Conservation (phyloP, 2,888 invertebrate genomes). For the Spatulosminthurus flaviceps region DNA sequence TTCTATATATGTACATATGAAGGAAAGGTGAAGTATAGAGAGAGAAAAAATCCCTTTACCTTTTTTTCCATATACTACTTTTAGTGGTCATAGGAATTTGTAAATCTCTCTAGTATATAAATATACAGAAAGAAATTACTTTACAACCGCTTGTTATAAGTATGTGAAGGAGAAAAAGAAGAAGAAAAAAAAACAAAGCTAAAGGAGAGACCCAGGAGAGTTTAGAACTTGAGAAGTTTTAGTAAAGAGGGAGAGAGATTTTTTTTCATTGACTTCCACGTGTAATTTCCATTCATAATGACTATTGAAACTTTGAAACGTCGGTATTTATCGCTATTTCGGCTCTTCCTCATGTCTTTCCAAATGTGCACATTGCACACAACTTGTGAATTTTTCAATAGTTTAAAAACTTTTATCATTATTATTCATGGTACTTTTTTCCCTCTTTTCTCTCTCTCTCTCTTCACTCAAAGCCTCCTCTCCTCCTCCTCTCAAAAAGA, state of each 20-base stretch:
- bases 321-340: constrained; percentile 23
- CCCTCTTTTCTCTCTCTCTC: neutral
- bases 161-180: too few relatives aligned
- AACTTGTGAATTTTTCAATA: constrained; percentile 29
- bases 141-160: neutral
- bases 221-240: constrained; percentile 13
- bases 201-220: neutral
- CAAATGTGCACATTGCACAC: constrained; percentile 22
- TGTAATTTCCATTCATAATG: constrained; percentile 36
- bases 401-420: constrained; percentile 32
- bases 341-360: constrained; percentile 11
- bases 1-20: neutral
- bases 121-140: neutral
- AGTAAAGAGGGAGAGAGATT: constrained; percentile 10
- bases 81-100: too few relatives aligned
- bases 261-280: constrained; percentile 27
- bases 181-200: too few relatives aligned
- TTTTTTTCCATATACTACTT: too few relatives aligned
- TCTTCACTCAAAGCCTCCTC: too few relatives aligned
- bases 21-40: too few relatives aligned
- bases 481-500: too few relatives aligned
- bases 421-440: constrained; percentile 24
- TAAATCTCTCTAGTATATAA: too few relatives aligned
- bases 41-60: too few relatives aligned
- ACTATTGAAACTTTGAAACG: constrained; percentile 6